Percentiles rank a stretch among this genome's conserved stretches.
These are phyloP conservation scores for Pangasius sanitwongsei DNA, from an alignment of 2,797 vertebrate species.

Conservation along the genomic window DNA sequence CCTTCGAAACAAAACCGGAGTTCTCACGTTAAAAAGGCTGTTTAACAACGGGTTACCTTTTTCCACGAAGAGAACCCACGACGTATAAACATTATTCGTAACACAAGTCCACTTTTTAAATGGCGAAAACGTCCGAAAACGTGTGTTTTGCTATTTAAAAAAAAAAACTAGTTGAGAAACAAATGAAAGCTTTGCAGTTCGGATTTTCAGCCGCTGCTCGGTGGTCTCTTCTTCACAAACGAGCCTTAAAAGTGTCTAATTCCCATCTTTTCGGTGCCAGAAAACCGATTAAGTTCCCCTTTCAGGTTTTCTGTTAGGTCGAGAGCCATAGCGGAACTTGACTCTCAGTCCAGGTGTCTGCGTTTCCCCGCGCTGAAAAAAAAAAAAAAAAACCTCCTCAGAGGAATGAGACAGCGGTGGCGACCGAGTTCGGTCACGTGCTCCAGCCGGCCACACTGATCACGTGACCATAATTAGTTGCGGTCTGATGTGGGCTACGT, in stretches of 20 bases:
- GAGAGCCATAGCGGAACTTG: not conserved
- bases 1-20: not conserved
- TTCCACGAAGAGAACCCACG: not conserved
- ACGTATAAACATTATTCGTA: not conserved
- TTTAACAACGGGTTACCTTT: not conserved
- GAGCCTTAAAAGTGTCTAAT: not conserved
- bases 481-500: not conserved
- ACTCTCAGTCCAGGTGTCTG: not conserved
- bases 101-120: not conserved
- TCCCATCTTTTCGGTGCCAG: not conserved
- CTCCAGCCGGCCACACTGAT: constrained; percentile 8
- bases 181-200: not conserved
- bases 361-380: not conserved
- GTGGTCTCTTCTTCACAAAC: not conserved
- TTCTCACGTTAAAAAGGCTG: not conserved
- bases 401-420: not conserved
- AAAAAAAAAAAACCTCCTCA: not conserved
- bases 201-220: not conserved
- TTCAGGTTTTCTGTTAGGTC: not conserved
- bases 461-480: constrained; percentile 38
- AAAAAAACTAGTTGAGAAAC: too few species aligned
- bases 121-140: not conserved
- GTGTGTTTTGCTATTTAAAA: not conserved
- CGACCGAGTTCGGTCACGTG: constrained; percentile 45
- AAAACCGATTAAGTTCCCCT: not conserved